Conservation (phyloP, 2,113 vertebrate genomes). For the human (Homo sapiens) region DNA sequence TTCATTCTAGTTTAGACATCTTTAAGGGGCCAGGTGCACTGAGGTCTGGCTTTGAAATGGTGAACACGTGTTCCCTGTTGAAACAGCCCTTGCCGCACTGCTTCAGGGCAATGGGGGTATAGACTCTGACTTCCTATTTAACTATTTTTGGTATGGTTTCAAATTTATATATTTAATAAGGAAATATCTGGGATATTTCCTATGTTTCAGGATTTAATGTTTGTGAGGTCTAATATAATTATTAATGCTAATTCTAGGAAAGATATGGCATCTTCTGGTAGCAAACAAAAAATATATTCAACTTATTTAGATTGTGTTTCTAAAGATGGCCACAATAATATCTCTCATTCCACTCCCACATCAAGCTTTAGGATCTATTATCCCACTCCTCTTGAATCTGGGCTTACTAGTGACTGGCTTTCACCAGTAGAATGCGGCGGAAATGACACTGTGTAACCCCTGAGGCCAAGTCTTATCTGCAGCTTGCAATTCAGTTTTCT, state of each 20-base stretch:
- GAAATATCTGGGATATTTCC: not conserved
- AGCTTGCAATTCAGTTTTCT: not conserved
- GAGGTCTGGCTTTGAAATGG: not conserved
- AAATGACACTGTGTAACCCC: not conserved
- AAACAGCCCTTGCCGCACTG: constrained; percentile 9
- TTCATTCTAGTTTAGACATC: not conserved
- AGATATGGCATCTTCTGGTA: not conserved
- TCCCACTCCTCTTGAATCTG: not conserved
- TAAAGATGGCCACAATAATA: not conserved
- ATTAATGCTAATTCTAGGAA: not conserved
- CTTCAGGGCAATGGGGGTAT: not conserved
- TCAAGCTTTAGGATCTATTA: not conserved
- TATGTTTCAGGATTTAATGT: not conserved
- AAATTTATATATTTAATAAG: not conserved
- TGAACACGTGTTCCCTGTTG: not conserved
- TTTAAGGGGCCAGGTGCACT: not conserved
- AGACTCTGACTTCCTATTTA: not conserved
- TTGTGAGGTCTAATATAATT: not conserved
- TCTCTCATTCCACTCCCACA: not conserved
- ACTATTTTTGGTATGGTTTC: not conserved
- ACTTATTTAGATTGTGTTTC: not conserved
- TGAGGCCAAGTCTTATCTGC: not conserved
- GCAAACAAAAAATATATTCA: not conserved
- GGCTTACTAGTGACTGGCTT: not conserved
- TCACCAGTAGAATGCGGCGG: not conserved